Percentiles rank a stretch among this genome's conserved stretches.
Conservation (phyloP, 2,888 invertebrate genomes). For the Cosmia pyralina region DNA sequence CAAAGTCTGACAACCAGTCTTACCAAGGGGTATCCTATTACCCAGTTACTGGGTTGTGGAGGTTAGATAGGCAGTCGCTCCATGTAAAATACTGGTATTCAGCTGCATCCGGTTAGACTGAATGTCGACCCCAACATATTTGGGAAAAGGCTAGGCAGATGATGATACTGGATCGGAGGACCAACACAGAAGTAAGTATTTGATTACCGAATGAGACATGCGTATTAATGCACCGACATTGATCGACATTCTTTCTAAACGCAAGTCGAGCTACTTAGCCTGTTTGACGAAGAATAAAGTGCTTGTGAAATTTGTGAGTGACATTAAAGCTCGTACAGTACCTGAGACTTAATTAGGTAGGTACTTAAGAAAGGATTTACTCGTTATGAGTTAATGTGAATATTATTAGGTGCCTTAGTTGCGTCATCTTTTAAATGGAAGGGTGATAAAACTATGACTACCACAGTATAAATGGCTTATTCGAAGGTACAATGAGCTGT, state of each 20-base stretch:
- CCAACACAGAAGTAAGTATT: constrained; percentile 40
- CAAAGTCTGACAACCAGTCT: too few species aligned
- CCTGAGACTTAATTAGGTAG: constrained; percentile 7
- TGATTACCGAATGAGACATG: constrained; percentile 34
- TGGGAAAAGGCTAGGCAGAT: too few species aligned
- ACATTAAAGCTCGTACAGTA: constrained; percentile 20
- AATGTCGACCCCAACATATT: too few species aligned
- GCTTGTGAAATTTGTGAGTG: constrained; percentile 26
- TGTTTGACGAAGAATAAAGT: constrained; percentile 13
- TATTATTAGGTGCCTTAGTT: constrained; percentile 7
- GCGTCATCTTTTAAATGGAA: constrained; percentile 28
- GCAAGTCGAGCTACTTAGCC: constrained; percentile 5
- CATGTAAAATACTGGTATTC: too few species aligned
- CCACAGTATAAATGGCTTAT: constrained; percentile 10
- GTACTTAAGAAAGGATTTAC: not conserved
- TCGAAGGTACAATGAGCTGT: constrained; percentile 22
- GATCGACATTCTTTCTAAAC: constrained; percentile 35
- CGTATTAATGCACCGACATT: constrained; percentile 40
- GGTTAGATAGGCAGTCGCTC: too few species aligned
- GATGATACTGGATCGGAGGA: constrained; percentile 34
- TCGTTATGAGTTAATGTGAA: constrained; percentile 16
- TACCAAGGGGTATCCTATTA: too few species aligned
- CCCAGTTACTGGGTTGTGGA: too few species aligned
- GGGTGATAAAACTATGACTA: constrained; percentile 9
- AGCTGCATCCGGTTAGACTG: too few species aligned